phyloP scores from a whole-genome alignment of 1,140 invertebrate species.

The Bombus pyrosoma region DNA sequence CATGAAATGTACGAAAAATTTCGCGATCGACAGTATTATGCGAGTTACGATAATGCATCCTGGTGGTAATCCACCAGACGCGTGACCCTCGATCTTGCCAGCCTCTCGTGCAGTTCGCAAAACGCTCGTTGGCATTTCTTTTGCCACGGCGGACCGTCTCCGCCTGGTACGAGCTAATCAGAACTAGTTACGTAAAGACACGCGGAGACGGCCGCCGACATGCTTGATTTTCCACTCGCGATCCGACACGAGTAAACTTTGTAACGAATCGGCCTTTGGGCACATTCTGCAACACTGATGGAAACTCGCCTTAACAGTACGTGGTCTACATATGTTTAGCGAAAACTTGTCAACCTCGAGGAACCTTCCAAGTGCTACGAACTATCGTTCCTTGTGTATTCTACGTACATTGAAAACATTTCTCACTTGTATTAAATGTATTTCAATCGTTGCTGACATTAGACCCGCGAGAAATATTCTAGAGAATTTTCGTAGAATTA shows the following conservation, averaged over 20 bases:
- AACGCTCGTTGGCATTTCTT: slow-evolving; percentile 31
- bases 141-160: slow-evolving; percentile 54
- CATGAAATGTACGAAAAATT: not conserved
- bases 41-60: not conserved
- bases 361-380: not conserved
- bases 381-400: not conserved
- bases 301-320: not conserved
- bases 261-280: not conserved
- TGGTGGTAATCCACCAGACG: no score
- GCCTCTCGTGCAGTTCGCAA: not conserved
- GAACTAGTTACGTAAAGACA: slow-evolving; percentile 66
- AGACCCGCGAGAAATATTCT: no score
- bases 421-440: no score
- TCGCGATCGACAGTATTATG: not conserved
- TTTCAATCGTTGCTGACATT: no score
- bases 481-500: no score
- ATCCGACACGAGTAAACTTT: not conserved
- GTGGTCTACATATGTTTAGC: not conserved
- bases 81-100: not conserved
- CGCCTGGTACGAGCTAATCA: slow-evolving; percentile 67
- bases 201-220: slow-evolving; percentile 21
- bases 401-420: no score
- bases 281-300: not conserved
- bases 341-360: not conserved
- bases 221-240: slow-evolving; percentile 32